Evolutionary conservation across 1,140 invertebrate species (phyloP).

Genomic region (Brachionus rotundiformis): DNA sequence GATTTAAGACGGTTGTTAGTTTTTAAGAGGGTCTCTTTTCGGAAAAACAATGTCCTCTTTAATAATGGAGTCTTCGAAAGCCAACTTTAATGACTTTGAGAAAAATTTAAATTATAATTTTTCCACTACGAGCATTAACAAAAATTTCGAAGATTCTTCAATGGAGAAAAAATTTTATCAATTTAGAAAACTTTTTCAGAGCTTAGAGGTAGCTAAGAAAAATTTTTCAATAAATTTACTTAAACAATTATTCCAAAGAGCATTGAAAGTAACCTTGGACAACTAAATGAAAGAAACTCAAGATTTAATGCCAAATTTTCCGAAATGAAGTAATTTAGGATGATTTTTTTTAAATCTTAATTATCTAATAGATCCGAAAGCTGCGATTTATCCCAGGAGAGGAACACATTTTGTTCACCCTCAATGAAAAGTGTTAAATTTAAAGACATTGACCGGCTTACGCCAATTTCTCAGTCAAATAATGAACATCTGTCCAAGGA

Average conservation of each 20-base stretch:
- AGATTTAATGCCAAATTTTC: not conserved
- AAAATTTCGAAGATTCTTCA: not conserved
- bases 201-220: not conserved
- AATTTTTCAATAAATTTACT: not conserved
- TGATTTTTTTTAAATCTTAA: not conserved
- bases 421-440: conserved; percentile 34
- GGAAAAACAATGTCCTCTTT: conserved; percentile 17
- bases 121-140: conserved; percentile 14
- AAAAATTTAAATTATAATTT: conserved; percentile 21
- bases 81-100: conserved; percentile 19
- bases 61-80: conserved; percentile 24
- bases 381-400: not conserved
- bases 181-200: conserved; percentile 17
- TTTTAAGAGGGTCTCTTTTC: conserved; percentile 12
- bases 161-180: conserved; percentile 32
- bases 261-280: conserved; percentile 11
- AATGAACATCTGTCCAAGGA: not conserved
- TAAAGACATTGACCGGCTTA: not conserved
- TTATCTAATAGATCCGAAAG: not conserved
- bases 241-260: not conserved
- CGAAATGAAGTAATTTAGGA: not conserved
- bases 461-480: not conserved
- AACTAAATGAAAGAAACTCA: not conserved
- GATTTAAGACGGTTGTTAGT: conserved; percentile 9
- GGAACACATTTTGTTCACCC: not conserved